Base-by-base conservation (phyloP, 2,113 vertebrate genomes). In the Nesogale talazaci region DNA sequence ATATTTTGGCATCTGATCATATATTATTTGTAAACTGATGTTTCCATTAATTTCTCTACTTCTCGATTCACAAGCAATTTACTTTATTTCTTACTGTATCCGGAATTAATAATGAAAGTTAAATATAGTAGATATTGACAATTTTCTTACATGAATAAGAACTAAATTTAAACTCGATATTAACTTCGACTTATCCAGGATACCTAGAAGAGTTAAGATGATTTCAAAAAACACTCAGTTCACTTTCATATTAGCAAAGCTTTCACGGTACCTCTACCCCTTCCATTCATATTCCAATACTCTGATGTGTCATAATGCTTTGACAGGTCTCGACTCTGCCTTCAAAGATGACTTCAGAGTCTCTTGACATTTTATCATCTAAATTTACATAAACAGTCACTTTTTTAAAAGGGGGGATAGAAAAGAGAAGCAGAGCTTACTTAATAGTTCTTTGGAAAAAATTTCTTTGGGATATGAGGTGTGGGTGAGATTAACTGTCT, bases 311-410 rank as follows among this genome's bases (percentile, higher is more conserved):
- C 95, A 95, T 38, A 96, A 96, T 96, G 93, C 95, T 96, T 95
- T 96, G 96, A 95, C 96, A 96, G 91, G 23, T 80, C 69, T 94
- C 87, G 80, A 94, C 63, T 89, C 40, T 89, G 57, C 86, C 81
- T 94, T 8, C 46, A 77, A 89, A 97, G 94, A 95, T 96, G 88
- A 94, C 87, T 96, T 92, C 89, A 91, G 87, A 94, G 82, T 96
- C 91, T 89, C 89, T 79, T 96, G 95, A 96, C 95, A 96, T 91
- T 93, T 96, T 89, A 92, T 88, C 84, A 23, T 88, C 91, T 94
- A 92, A 72, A 96, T 94, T 96, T 95, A 96, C 65, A 96, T 93
- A 94, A 95, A 95, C 92, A 96, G 94, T 94, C 92, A 95, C 59
- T 38, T 79, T 52, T 7, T 7, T 92, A 88, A 83, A 78, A 70